Percentiles rank a stretch among this genome's conserved stretches.
phyloP scores from a whole-genome alignment of 2,888 invertebrate species.

The Balanococcus diminutus region DNA sequence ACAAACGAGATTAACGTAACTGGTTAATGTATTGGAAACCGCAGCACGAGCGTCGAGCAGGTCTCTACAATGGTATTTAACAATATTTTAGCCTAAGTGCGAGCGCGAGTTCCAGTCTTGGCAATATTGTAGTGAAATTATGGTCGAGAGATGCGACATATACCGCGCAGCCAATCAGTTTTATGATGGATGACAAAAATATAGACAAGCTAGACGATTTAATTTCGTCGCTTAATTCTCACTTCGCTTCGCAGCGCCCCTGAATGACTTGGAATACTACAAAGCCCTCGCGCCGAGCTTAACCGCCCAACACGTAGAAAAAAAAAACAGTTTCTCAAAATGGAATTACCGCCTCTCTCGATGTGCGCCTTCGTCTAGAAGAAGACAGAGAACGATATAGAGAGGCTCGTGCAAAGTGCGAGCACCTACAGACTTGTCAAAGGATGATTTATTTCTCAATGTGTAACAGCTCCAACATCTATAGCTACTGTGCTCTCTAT shows the following conservation, averaged over 20 bases:
- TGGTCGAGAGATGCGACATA: not conserved
- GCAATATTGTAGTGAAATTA: not conserved
- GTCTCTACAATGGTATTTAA: slow-evolving; percentile 10
- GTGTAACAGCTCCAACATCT: not conserved
- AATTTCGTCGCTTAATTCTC: slow-evolving; percentile 42
- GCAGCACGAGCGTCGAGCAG: not conserved
- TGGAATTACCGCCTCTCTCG: slow-evolving; percentile 9
- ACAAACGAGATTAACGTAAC: not conserved
- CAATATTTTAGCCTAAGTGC: not conserved
- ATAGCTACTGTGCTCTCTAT: slow-evolving; percentile 36
- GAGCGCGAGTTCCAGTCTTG: not conserved
- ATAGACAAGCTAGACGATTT: slow-evolving; percentile 48
- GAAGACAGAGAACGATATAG: not conserved
- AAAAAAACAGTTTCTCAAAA: slow-evolving; percentile 46
- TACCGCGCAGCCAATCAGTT: not conserved
- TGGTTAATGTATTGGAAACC: slow-evolving; percentile 11
- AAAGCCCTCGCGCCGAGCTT: not conserved
- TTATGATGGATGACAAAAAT: slow-evolving; percentile 49
- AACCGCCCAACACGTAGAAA: slow-evolving; percentile 8
- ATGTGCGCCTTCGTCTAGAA: not conserved
- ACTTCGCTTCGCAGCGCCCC: not conserved
- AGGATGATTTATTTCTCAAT: slow-evolving; percentile 48
- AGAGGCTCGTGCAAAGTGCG: not conserved
- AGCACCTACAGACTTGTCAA: slow-evolving; percentile 36
- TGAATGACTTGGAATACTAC: slow-evolving; percentile 16